phyloP scores from a whole-genome alignment of 53 echinoderm and acorn worm genomes.

The Henricia sp. region DNA sequence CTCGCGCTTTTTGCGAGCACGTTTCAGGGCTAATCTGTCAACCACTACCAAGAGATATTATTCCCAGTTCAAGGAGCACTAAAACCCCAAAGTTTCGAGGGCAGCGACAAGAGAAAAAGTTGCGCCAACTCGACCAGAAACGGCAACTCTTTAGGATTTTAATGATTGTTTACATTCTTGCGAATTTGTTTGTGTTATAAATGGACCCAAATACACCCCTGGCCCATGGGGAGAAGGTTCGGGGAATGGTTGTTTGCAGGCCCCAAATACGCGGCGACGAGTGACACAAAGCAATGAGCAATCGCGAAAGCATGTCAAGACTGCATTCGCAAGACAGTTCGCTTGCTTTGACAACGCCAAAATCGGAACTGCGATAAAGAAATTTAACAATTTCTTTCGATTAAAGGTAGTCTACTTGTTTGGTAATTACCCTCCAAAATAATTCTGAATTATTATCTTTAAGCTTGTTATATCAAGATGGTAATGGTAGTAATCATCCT shows the following conservation, averaged over 20 bases:
- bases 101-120: conserved; percentile 24
- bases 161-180: conserved; percentile 53
- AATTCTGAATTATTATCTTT: no score
- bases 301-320: not conserved
- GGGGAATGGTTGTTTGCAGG: conserved; percentile 21
- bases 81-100: conserved; percentile 36
- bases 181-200: conserved; percentile 55
- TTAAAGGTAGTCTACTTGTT: no score
- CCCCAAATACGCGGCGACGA: conserved; percentile 49
- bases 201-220: conserved; percentile 34
- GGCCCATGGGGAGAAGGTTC: not conserved
- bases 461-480: no score
- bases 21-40: conserved; percentile 22
- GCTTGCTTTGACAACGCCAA: no score
- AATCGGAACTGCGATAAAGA: no score
- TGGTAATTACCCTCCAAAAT: no score
- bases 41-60: conserved; percentile 49
- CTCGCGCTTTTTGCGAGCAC: not conserved
- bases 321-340: no score
- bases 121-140: not conserved
- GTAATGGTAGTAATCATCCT: no score
- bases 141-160: conserved; percentile 36
- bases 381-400: no score
- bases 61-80: conserved; percentile 44
- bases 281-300: conserved; percentile 47